Percentiles rank a stretch among this genome's conserved stretches.
These are phyloP conservation scores for Hydrotaea cyrtoneurina DNA, from an alignment of 2,888 invertebrate species.

Conservation along the genomic window DNA sequence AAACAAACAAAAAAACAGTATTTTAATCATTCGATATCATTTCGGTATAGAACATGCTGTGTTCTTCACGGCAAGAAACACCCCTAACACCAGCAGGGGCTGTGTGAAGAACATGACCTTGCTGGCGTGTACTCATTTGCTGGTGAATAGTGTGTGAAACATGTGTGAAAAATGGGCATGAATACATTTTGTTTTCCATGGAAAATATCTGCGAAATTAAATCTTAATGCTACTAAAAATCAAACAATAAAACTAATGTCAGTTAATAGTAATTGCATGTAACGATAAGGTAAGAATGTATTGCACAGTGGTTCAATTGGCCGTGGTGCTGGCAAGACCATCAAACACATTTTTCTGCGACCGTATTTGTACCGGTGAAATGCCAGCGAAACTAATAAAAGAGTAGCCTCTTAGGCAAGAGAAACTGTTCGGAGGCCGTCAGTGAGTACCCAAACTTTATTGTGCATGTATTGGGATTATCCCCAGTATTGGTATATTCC, in stretches of 20 bases:
- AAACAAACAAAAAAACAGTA: no score
- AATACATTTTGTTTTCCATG: constrained; percentile 26
- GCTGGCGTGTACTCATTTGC: neutral
- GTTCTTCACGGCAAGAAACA: neutral
- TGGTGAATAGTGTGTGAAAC: neutral
- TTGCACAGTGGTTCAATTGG: neutral
- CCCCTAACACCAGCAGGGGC: no score
- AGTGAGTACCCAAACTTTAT: no score
- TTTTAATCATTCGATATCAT: constrained; percentile 19
- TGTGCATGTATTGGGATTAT: no score
- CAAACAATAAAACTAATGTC: constrained; percentile 63
- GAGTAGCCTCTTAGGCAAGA: no score
- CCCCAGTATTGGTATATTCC: no score
- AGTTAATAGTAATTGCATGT: constrained; percentile 24
- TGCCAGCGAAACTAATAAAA: no score
- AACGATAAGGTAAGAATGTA: no score
- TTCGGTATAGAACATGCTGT: constrained; percentile 1
- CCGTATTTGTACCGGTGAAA: no score
- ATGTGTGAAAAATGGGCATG: neutral
- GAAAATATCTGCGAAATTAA: constrained; percentile 59
- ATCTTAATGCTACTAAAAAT: constrained; percentile 64
- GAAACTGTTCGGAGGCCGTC: no score
- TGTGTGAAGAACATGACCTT: no score
- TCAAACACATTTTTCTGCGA: no score
- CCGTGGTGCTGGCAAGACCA: neutral